phyloP scores from a whole-genome alignment of 2,888 invertebrate species.

The Lydus trimaculatus region DNA sequence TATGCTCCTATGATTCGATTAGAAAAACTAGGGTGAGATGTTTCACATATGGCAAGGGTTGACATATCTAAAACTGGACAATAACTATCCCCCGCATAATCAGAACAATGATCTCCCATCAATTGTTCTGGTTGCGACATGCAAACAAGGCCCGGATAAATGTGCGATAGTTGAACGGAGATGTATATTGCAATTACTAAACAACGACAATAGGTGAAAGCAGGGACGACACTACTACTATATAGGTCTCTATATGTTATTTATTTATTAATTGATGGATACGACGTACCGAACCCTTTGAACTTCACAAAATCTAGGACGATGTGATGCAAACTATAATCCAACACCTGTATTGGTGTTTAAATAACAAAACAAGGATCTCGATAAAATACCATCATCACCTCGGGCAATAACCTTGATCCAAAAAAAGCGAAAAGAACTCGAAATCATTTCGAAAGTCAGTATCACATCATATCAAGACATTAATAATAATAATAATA shows the following conservation, averaged over 20 bases:
- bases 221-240: background rate
- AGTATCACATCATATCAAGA: no score
- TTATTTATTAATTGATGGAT: conserved; percentile 8
- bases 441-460: background rate
- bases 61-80: conserved; percentile 37
- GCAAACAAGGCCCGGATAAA: conserved; percentile 10
- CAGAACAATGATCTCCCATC: conserved; percentile 5
- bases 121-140: conserved; percentile 10
- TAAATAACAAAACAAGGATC: background rate
- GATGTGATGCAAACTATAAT: conserved; percentile 2
- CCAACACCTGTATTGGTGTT: conserved; percentile 1
- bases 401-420: background rate
- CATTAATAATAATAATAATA: background rate
- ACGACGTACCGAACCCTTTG: conserved; percentile 1
- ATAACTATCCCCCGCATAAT: conserved; percentile 18
- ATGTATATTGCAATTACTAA: background rate
- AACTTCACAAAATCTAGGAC: conserved; percentile 3
- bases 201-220: conserved; percentile 1
- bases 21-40: conserved; percentile 45
- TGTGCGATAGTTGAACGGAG: background rate
- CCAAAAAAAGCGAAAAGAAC: background rate
- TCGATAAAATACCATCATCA: background rate
- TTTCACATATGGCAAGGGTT: conserved; percentile 45
- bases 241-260: no score
- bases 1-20: conserved; percentile 48